Conservation (phyloP, 2,888 invertebrate species). For the Dryadula phaetusa region DNA sequence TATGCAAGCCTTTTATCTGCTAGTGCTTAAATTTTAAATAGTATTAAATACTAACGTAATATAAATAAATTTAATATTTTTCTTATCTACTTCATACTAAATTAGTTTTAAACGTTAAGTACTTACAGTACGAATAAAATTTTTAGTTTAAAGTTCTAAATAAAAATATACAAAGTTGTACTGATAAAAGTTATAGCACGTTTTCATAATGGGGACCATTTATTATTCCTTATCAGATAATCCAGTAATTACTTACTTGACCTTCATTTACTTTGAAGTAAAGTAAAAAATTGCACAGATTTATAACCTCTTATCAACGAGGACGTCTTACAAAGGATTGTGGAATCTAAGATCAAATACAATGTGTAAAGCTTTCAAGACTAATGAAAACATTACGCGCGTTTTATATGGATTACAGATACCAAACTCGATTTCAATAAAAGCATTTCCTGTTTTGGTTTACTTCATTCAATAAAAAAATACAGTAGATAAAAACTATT, state of each 20-base stretch:
- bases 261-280: conserved; percentile 36
- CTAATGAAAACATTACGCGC: conserved; percentile 21
- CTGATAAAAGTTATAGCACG: conserved; percentile 10
- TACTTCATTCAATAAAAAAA: neutral
- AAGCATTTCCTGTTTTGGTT: neutral
- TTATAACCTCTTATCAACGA: conserved; percentile 37
- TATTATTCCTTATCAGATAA: conserved; percentile 35
- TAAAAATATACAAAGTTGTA: conserved; percentile 15
- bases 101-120: neutral
- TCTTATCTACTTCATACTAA: neutral
- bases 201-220: conserved; percentile 28
- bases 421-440: neutral
- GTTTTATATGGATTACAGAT: neutral
- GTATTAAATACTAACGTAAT: too few species aligned
- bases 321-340: conserved; percentile 23
- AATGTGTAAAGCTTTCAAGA: conserved; percentile 23
- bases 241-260: conserved; percentile 34
- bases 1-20: too few species aligned
- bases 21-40: too few species aligned
- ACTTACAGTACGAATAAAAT: neutral
- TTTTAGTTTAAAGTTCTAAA: neutral
- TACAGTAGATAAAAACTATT: neutral
- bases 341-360: conserved; percentile 13
- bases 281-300: conserved; percentile 33
- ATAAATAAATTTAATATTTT: too few species aligned